Evolutionary conservation across 2,113 vertebrate genomes (phyloP).

Genomic region (Ceuthmochares aereus): DNA sequence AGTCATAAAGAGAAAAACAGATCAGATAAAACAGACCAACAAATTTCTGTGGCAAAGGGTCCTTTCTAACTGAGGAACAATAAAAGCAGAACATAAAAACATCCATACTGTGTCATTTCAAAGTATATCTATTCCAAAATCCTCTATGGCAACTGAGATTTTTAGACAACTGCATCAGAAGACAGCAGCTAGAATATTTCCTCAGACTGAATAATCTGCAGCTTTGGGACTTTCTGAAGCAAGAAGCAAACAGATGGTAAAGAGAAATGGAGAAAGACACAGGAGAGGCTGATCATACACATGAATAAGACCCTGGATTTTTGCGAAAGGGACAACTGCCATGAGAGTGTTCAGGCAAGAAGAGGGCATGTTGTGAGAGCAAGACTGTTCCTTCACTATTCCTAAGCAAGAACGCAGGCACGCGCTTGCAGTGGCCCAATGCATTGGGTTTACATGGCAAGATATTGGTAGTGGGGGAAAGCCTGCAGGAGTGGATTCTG

Average conservation of each 20-base stretch:
- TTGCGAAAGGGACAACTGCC: not conserved
- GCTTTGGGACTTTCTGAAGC: not conserved
- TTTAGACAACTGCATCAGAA: not conserved
- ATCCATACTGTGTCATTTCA: not conserved
- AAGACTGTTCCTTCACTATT: not conserved
- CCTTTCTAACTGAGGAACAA: not conserved
- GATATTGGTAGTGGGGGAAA: not conserved
- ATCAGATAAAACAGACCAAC: not conserved
- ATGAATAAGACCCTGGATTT: not conserved
- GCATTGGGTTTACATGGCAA: not conserved
- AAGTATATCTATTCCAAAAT: not conserved
- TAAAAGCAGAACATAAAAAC: not conserved
- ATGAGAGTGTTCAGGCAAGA: not conserved
- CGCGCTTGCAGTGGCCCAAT: not conserved
- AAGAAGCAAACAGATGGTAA: not conserved
- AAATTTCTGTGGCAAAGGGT: not conserved
- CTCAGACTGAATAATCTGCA: not conserved
- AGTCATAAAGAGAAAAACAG: not conserved
- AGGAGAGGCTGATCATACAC: not conserved
- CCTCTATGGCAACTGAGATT: not conserved
- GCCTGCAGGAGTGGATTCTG: not conserved
- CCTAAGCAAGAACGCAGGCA: not conserved
- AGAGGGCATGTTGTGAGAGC: not conserved
- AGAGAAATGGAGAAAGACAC: not conserved
- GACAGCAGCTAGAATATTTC: not conserved